phyloP scores from a whole-genome alignment of 2,797 vertebrate genomes.

The Cygnus olor region DNA sequence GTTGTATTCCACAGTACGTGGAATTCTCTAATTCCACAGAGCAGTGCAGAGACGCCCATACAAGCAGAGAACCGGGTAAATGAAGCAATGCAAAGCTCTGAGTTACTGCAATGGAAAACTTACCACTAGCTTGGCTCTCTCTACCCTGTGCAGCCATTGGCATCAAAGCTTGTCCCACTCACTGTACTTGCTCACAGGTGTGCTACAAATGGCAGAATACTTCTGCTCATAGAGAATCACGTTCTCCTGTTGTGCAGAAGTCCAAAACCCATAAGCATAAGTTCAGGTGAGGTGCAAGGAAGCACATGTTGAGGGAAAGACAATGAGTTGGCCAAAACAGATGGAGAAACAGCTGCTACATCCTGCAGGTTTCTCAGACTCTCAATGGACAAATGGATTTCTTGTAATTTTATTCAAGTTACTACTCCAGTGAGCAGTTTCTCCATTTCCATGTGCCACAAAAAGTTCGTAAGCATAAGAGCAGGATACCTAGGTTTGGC shows the following conservation, averaged over 20 bases:
- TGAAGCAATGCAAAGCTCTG: background rate
- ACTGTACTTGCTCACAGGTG: background rate
- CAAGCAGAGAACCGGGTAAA: background rate
- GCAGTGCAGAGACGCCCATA: background rate
- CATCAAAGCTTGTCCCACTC: background rate
- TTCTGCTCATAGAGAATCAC: background rate
- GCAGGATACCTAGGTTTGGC: background rate
- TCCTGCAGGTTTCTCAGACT: background rate
- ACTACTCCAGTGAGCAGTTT: background rate
- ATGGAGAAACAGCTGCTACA: background rate
- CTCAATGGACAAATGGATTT: background rate
- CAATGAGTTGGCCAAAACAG: background rate
- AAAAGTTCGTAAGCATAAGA: background rate
- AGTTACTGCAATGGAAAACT: background rate
- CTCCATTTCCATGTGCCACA: background rate
- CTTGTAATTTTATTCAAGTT: background rate
- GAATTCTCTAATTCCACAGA: background rate
- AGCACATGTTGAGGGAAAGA: background rate
- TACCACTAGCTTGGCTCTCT: too few relatives aligned
- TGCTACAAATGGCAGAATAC: background rate
- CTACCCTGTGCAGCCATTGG: background rate
- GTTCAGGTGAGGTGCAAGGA: background rate
- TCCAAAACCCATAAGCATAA: accelerated
- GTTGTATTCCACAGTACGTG: background rate
- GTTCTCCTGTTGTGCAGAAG: background rate